Conservation (phyloP, 2,113 vertebrate genomes). For the Elanus axillaris region DNA sequence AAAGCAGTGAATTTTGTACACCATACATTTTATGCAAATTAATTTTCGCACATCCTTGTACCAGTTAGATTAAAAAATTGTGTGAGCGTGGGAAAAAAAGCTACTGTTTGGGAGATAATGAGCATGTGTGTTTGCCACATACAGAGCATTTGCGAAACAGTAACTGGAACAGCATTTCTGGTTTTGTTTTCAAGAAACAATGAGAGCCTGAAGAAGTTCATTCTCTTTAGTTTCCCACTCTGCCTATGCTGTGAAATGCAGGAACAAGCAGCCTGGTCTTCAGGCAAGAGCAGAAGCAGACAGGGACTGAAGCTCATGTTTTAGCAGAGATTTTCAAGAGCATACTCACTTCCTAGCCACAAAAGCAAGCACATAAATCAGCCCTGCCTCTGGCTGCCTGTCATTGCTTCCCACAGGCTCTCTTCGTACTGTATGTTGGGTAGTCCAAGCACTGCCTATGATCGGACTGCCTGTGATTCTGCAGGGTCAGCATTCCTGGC, state of each 20-base stretch:
- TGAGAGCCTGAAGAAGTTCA: background rate
- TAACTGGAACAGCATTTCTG: background rate
- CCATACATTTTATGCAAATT: accelerated
- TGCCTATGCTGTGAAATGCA: background rate
- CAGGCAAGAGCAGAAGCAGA: background rate
- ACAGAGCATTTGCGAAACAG: background rate
- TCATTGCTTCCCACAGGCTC: background rate
- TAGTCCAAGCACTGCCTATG: background rate
- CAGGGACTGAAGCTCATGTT: background rate
- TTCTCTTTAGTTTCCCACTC: background rate
- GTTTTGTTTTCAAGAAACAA: background rate
- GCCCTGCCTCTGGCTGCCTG: background rate
- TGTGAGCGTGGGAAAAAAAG: background rate
- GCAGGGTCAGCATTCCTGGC: background rate
- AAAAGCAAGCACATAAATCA: background rate
- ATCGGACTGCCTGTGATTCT: background rate
- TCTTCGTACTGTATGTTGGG: background rate
- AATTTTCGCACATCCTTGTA: background rate
- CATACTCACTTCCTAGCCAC: background rate
- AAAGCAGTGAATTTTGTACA: background rate
- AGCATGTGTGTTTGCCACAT: background rate
- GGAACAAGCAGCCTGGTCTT: background rate
- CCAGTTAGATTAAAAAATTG: background rate
- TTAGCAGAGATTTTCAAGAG: background rate
- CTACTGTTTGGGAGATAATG: accelerated